Evolutionary conservation across 2,797 vertebrate genomes (phyloP).

Genomic region (Protosalanx chinensis): DNA sequence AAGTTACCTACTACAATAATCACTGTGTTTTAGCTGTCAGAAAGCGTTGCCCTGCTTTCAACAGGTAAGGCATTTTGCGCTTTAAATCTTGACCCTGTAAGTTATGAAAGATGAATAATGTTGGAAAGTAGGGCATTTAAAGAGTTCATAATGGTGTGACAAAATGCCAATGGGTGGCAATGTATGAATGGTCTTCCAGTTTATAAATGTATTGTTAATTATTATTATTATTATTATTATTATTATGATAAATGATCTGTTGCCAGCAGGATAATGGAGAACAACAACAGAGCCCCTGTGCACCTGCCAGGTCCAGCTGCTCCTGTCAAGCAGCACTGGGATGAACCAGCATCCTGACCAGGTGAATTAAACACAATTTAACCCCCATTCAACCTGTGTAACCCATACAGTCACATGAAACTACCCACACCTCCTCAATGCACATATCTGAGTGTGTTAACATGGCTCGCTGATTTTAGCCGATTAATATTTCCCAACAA

Average conservation of each 20-base stretch:
- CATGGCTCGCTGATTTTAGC: conserved; percentile 44
- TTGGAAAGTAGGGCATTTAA: conserved; percentile 27
- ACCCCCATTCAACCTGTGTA: conserved; percentile 40
- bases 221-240: background rate
- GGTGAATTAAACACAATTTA: conserved; percentile 39
- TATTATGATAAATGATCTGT: background rate
- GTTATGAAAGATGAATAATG: conserved; percentile 33
- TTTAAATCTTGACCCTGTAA: conserved; percentile 32
- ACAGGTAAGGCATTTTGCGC: conserved; percentile 3
- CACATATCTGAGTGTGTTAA: conserved; percentile 51
- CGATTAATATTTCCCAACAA: conserved; percentile 59
- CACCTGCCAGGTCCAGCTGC: conserved; percentile 52
- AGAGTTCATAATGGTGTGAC: conserved; percentile 31
- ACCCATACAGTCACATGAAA: conserved; percentile 51
- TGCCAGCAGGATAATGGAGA: conserved; percentile 35
- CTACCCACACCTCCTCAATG: conserved; percentile 38
- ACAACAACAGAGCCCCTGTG: conserved; percentile 48
- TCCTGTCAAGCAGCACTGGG: conserved; percentile 51
- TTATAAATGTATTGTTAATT: background rate
- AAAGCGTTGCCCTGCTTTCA: background rate
- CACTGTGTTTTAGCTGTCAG: background rate
- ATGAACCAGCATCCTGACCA: conserved; percentile 58
- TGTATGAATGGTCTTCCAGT: background rate
- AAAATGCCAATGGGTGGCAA: conserved; percentile 34
- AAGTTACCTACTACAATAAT: conserved; percentile 35